Base-by-base conservation (phyloP, 2,797 vertebrate genomes). In the Monodelphis domestica region DNA sequence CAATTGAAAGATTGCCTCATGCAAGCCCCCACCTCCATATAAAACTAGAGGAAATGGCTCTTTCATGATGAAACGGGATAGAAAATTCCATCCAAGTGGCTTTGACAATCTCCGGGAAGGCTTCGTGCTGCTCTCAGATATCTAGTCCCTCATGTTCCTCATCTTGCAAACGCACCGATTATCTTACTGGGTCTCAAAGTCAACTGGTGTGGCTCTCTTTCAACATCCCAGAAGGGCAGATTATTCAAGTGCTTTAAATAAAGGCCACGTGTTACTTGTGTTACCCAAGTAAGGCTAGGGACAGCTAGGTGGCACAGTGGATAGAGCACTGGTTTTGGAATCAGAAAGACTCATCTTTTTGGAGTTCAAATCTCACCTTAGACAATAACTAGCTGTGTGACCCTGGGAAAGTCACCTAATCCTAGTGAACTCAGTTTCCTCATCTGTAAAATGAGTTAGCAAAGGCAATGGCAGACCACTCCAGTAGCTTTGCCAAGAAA, bases 91-190 rank as follows among this genome's bases (percentile, higher is more conserved):
- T 90, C 33, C 56, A 63, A 88, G 14, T 45, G 54, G 21, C 50
- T 33, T 0, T 91, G 63, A 96, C 93, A 91, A n/a, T 9, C 54
- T 94, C 53, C 59, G 93, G 57, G 93, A 94, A 24, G 9, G 50
- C 33, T 11, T 28, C 38, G 26, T 26, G 70, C 38, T 7, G 7
- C 21, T 78, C 38, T 50, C 24, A 45, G 9, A 93, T 14, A 87
- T 54, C 54, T 2, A 53, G 52, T n/a, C 63, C 91, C n/a, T 33
- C 21, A 6, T 10, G 21, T 12, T 11, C 45, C 56, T 90, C 29
- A 53, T 91, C 94, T 93, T 89, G 59, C 57, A 26, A 38, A 87
- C 52, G 88, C 70, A 91, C 59, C 91, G 91, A 95, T 95, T 97
- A 96, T 93, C 89, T 90, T 94, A 91, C 15, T 53, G 56, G 89